Base-by-base conservation (phyloP, 2,888 invertebrate genomes). In the Drosophila neonasuta region DNA sequence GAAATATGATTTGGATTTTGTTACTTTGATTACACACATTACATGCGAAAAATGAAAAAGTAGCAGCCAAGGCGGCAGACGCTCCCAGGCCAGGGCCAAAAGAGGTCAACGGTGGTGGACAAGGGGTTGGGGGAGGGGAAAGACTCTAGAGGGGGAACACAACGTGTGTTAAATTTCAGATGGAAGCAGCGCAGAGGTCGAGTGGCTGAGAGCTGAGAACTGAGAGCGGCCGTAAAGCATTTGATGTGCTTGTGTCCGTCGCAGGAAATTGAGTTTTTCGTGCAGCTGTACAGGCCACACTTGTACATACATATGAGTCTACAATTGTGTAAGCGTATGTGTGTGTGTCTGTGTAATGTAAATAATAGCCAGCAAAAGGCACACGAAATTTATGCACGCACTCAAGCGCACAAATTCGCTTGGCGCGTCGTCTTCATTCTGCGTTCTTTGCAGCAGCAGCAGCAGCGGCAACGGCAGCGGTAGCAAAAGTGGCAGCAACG, bases 1-100 rank as follows among this genome's bases (percentile, higher is more conserved):
- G 89, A 89, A 89, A 89, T 89, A 89, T 88, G 89, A 89, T 89
- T 88, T 89, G 86, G 84, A 87, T 88, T 81, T 82, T 78, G 85
- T 79, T 79, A 86, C 87, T 86, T 80, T 87, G 87, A 87, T 87
- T 87, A 87, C 86, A 87, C 85, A 82, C 82, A 84, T 82, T 83
- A 83, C 80, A 80, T 74, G 81, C 71, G 83, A 80, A 78, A 81
- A 81, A 78, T 82, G 80, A 79, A 80, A 80, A 80, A 82, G 80
- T 79, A 68, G 80, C 79, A 61, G 69, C 52, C 59, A 48, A 64
- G 61, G 46, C 61, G 56, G 64, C 67, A 70, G 73, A 65, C 63
- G 67, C 52, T 61, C 48, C 52, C 77, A 79, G 69, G 68, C 77
- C 24, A 24, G 67, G 62, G 13, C 67, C 61, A 48, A 64, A 55